Evolutionary conservation across 2,888 invertebrate genomes (phyloP).

Genomic region (Pharmacophagus antenor): DNA sequence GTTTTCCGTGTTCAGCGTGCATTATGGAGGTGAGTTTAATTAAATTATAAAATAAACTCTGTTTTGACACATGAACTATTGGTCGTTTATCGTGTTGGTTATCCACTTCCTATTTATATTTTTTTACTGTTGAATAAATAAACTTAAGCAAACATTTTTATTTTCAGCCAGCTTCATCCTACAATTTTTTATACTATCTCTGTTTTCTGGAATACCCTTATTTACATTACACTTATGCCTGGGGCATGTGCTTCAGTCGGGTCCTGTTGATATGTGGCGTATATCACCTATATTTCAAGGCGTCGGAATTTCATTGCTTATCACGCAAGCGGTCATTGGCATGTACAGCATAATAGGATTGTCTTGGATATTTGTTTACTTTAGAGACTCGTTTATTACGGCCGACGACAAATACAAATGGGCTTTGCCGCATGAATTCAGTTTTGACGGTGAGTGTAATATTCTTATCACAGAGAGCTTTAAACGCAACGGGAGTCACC

Average conservation of each 20-base stretch:
- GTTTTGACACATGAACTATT: too few relatives aligned
- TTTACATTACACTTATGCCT: constrained; percentile 91
- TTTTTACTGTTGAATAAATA: too few relatives aligned
- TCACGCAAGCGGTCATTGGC: constrained; percentile 90
- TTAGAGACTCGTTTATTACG: constrained; percentile 92
- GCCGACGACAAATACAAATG: constrained; percentile 89
- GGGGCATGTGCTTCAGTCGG: constrained; percentile 91
- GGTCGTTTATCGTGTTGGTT: too few relatives aligned
- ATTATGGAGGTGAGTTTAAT: constrained; percentile 87
- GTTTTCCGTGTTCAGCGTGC: constrained; percentile 91
- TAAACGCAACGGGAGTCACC: too few relatives aligned
- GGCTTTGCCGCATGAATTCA: constrained; percentile 87
- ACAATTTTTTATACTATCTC: constrained; percentile 91
- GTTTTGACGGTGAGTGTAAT: constrained; percentile 81
- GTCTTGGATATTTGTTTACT: constrained; percentile 95
- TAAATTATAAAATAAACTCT: constrained; percentile 2
- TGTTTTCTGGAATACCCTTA: constrained; percentile 90
- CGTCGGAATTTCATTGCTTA: constrained; percentile 89
- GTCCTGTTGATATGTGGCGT: constrained; percentile 95
- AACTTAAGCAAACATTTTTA: too few relatives aligned
- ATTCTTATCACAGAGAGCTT: too few relatives aligned
- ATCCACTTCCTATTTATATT: too few relatives aligned
- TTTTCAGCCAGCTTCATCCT: constrained; percentile 90
- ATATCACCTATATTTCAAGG: constrained; percentile 96
- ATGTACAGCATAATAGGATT: constrained; percentile 93